Conservation (phyloP, 2,797 vertebrate genomes). For the Sebastes elongatus region DNA sequence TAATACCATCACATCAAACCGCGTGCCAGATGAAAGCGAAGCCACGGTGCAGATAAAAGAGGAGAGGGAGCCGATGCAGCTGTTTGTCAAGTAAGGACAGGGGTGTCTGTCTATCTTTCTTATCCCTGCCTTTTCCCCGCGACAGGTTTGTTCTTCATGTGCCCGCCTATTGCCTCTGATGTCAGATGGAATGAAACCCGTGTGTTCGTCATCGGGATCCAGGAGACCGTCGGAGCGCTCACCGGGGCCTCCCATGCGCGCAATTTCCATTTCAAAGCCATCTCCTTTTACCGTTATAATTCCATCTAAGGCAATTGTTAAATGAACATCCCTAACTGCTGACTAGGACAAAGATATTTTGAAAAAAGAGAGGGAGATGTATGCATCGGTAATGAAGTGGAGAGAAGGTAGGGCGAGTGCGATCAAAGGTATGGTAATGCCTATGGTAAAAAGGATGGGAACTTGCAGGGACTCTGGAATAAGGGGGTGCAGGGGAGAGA, state of each 20-base stretch:
- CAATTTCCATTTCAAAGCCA: conserved; percentile 81
- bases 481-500: conserved; percentile 30
- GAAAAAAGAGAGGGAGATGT: conserved; percentile 60
- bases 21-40: conserved; percentile 65
- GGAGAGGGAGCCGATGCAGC: conserved; percentile 50
- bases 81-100: conserved; percentile 67
- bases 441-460: conserved; percentile 67
- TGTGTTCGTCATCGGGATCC: conserved; percentile 62
- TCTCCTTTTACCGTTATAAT: conserved; percentile 75
- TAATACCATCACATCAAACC: conserved; percentile 69
- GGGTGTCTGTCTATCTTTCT: conserved; percentile 55
- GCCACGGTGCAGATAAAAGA: conserved; percentile 47
- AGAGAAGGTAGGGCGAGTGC: conserved; percentile 65
- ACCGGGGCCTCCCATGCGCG: conserved; percentile 48
- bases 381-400: conserved; percentile 74
- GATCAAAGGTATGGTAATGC: conserved; percentile 85
- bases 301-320: conserved; percentile 81
- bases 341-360: conserved; percentile 80
- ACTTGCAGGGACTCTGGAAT: conserved; percentile 64
- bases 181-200: conserved; percentile 68
- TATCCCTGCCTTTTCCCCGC: conserved; percentile 49
- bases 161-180: conserved; percentile 61
- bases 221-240: conserved; percentile 47
- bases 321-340: conserved; percentile 81
- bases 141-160: conserved; percentile 58